A percentile compares a stretch with the other conserved stretches of the same genome.
Conservation (phyloP, 2,797 vertebrate species). For the Crocidura indochinensis region DNA sequence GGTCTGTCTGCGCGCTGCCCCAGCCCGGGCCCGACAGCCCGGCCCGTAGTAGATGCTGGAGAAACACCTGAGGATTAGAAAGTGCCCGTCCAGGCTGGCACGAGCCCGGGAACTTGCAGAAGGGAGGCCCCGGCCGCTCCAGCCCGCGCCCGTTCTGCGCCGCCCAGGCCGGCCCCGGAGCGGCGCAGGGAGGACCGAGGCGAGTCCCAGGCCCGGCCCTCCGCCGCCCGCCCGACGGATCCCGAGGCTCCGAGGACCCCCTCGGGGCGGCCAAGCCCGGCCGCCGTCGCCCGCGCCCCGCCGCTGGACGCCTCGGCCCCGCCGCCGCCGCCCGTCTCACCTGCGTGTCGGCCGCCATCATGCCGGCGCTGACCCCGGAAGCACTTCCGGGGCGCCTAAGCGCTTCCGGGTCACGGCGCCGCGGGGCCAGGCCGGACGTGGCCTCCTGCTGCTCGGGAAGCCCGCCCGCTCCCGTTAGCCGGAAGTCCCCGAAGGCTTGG, state of each 20-base stretch:
- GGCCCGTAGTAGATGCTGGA: too few species aligned
- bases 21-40: too few species aligned
- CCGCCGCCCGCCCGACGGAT: not conserved
- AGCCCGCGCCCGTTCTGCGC: too few species aligned
- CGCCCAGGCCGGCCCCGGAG: too few species aligned
- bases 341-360: conserved; percentile 99
- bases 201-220: not conserved
- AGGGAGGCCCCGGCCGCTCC: too few species aligned
- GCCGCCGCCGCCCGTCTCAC: conserved; percentile 90
- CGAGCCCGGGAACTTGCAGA: too few species aligned
- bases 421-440: conserved; percentile 71
- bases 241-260: too few species aligned
- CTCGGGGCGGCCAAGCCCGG: not conserved
- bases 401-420: conserved; percentile 88
- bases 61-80: too few species aligned
- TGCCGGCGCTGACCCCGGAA: conserved; percentile 95
- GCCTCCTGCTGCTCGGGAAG: not conserved
- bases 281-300: not conserved
- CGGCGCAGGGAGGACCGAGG: too few species aligned
- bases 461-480: too few species aligned
- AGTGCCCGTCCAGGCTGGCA: too few species aligned
- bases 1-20: not conserved
- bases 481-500: too few species aligned
- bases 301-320: conserved; percentile 7
- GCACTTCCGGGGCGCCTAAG: conserved; percentile 82